These are phyloP conservation scores for Aleiodes alternator DNA, from an alignment of 2,888 invertebrate genomes.

Conservation along the genomic window DNA sequence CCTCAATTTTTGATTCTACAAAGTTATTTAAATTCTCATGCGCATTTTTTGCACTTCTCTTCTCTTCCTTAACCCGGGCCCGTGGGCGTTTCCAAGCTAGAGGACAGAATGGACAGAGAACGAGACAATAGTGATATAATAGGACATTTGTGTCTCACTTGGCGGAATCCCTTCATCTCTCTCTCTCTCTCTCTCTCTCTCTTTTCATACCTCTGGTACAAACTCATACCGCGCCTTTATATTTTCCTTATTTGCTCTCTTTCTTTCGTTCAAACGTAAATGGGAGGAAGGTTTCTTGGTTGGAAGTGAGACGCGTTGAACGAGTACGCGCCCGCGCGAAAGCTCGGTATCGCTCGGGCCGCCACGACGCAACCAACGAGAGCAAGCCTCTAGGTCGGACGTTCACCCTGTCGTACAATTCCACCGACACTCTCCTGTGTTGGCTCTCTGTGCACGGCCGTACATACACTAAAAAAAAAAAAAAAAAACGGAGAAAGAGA, in stretches of 20 bases:
- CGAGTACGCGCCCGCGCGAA: slow-evolving; percentile 44
- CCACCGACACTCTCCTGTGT: slow-evolving; percentile 48
- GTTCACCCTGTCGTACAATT: slow-evolving; percentile 69
- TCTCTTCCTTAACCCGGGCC: neutral
- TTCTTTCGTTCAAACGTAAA: neutral
- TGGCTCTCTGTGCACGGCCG: slow-evolving; percentile 31
- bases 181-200: slow-evolving; percentile 21
- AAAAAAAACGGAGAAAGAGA: slow-evolving; percentile 36
- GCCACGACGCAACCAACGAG: slow-evolving; percentile 56
- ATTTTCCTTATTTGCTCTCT: slow-evolving; percentile 17
- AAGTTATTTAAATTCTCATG: too few species aligned
- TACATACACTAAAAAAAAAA: slow-evolving; percentile 5
- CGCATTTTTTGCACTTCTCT: slow-evolving; percentile 1
- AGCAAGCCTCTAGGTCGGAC: slow-evolving; percentile 74
- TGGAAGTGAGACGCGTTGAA: slow-evolving; percentile 52
- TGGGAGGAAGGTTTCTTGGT: slow-evolving; percentile 43
- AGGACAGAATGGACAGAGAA: slow-evolving; percentile 23
- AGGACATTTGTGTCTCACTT: slow-evolving; percentile 27
- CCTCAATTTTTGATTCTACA: too few species aligned
- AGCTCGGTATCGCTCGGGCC: slow-evolving; percentile 55
- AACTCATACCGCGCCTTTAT: slow-evolving; percentile 23
- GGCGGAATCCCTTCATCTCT: slow-evolving; percentile 12
- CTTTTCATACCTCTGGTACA: slow-evolving; percentile 10
- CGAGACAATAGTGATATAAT: slow-evolving; percentile 33
- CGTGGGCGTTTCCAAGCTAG: slow-evolving; percentile 8